Evolutionary conservation across 1,140 invertebrate genomes (phyloP), one percentile per base, ranked within the genome.

Genomic region (Polypedilum pembai): DNA sequence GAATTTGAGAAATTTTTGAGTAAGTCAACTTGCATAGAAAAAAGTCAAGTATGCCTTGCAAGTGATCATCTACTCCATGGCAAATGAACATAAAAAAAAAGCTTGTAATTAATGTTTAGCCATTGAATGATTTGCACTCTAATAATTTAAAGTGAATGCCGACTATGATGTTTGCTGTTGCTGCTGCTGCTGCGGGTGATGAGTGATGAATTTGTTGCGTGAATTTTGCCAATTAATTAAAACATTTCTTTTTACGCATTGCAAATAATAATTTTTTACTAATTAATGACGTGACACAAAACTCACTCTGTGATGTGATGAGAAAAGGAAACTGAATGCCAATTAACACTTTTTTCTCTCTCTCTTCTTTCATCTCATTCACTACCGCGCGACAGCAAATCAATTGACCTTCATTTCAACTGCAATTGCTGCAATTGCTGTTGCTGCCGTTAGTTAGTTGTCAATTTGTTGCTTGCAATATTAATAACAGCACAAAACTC

Each of bases 371-470:
- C 41, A 45, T 45, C 41, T 18, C 18, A 45, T 10, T 45, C 12
- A 56, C n/a, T 56, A n/a, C 45, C 45, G 45, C 45, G 45, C 45
- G 45, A 56, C 45, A 56, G 45, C 45, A 56, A 56, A 56, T 56
- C 45, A 56, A 56, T 56, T 56, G 45, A 56, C 45, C 45, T 56
- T 56, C 45, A 56, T 56, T 56, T 56, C 45, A 56, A 33, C 15
- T 56, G 12, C 45, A n/a, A n/a, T 56, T 56, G n/a, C 45, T 56
- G 41, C 41, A 45, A 8, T 45, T 45, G n/a, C 45, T 56, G 10
- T 3, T n/a, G 45, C 12, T 33, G 24, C 45, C 45, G 45, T 56
- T 56, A 56, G n/a, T 56, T 12, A n/a, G 45, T 56, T 56, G 45
- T 56, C 45, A 56, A 56, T 56, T 56, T 33, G 24, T 33, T 56